Percentiles rank a stretch among this genome's conserved stretches.
phyloP scores from a whole-genome alignment of 2,888 invertebrate genomes.

The Hirudinaria manillensis region DNA sequence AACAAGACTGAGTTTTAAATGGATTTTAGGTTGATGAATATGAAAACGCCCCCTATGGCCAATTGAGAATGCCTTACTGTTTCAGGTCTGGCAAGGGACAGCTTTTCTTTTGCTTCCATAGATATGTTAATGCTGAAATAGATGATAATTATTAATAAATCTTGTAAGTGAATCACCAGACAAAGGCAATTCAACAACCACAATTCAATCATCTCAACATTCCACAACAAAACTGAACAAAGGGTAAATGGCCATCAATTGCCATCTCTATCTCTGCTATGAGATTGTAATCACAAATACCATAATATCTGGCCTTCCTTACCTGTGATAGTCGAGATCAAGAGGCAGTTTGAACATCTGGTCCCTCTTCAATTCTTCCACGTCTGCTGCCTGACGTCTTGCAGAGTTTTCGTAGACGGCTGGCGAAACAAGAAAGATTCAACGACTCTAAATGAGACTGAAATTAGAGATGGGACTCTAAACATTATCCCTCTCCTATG shows the following conservation, averaged over 20 bases:
- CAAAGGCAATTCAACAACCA: too few relatives aligned
- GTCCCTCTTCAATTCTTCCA: slow-evolving; percentile 66
- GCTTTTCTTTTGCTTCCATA: slow-evolving; percentile 67
- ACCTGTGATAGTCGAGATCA: slow-evolving; percentile 66
- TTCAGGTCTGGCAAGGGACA: slow-evolving; percentile 64
- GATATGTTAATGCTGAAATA: slow-evolving; percentile 63
- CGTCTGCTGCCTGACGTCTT: slow-evolving; percentile 62
- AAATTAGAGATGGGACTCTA: neutral
- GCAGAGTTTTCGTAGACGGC: slow-evolving; percentile 63
- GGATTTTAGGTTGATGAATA: too few relatives aligned
- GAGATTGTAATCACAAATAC: too few relatives aligned
- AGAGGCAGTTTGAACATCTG: slow-evolving; percentile 66
- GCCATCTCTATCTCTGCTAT: neutral
- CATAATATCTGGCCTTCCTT: too few relatives aligned
- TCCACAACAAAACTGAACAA: neutral
- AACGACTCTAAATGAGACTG: neutral
- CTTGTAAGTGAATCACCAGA: too few relatives aligned
- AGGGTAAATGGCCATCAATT: neutral
- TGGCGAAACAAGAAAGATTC: slow-evolving; percentile 52
- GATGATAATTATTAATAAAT: too few relatives aligned
- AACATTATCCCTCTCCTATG: too few relatives aligned
- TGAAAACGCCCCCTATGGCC: slow-evolving; percentile 33
- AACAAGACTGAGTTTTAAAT: too few relatives aligned
- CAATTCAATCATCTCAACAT: too few relatives aligned
- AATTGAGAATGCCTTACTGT: slow-evolving; percentile 57